These are phyloP conservation scores for Peucedramus taeniatus DNA, from an alignment of 2,113 vertebrate genomes.

Conservation along the genomic window DNA sequence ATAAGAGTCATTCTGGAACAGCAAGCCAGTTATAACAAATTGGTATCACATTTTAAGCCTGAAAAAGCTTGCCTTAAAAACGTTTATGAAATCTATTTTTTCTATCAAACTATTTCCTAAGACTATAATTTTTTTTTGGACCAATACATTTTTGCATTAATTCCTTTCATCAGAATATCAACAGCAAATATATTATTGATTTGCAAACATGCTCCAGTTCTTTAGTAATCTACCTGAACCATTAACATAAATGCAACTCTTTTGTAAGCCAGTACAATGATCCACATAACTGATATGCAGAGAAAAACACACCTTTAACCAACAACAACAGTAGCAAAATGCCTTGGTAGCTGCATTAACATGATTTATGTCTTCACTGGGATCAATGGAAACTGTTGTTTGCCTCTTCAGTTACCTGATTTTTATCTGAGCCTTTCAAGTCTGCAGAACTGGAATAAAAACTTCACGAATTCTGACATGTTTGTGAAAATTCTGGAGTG, in stretches of 20 bases:
- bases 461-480: background rate
- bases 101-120: background rate
- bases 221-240: background rate
- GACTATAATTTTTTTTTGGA: background rate
- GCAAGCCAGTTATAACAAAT: constrained; percentile 4
- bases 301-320: background rate
- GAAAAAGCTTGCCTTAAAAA: background rate
- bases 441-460: background rate
- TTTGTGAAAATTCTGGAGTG: background rate
- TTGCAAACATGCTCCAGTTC: background rate
- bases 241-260: background rate
- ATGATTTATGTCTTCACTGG: background rate
- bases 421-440: background rate
- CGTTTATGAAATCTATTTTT: background rate
- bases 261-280: background rate
- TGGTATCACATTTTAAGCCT: background rate
- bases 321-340: background rate
- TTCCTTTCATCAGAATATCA: background rate
- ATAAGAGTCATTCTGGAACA: background rate
- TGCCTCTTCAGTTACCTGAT: background rate
- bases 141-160: background rate
- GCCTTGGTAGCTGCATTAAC: background rate
- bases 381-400: background rate
- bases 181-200: background rate
- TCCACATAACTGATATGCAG: background rate